These are phyloP conservation scores for Hiodon alosoides DNA, from an alignment of 2,113 vertebrate genomes.

Conservation along the genomic window DNA sequence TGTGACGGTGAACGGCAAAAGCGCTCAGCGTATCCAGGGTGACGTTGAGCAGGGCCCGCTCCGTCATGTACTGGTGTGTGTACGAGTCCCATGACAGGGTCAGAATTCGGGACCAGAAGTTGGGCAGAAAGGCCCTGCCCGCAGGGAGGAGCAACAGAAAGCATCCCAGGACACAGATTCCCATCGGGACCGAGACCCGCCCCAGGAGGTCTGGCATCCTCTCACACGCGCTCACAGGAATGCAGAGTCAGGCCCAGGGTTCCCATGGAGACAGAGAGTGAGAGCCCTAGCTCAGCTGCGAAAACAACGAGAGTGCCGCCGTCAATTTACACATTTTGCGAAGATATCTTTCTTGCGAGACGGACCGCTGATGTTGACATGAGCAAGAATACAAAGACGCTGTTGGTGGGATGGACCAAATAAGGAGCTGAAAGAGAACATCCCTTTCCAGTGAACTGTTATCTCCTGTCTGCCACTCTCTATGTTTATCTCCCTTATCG, in stretches of 20 bases:
- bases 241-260: neutral
- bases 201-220: conserved; percentile 18
- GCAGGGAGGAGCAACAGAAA: conserved; percentile 44
- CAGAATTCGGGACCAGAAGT: conserved; percentile 72
- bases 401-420: neutral
- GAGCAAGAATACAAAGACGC: neutral
- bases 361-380: conserved; percentile 17
- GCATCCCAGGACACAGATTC: conserved; percentile 32
- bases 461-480: neutral
- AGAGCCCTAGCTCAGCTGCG: neutral
- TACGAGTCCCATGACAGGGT: conserved; percentile 66
- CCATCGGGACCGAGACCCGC: conserved; percentile 4
- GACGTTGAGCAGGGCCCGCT: conserved; percentile 66
- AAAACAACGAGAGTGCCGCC: neutral
- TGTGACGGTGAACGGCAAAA: conserved; percentile 19
- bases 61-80: conserved; percentile 78
- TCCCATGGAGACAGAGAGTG: neutral
- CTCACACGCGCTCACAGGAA: conserved; percentile 28
- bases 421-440: neutral
- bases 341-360: neutral
- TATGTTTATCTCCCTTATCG: conserved; percentile 11
- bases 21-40: conserved; percentile 58
- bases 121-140: conserved; percentile 68
- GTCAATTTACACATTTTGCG: no score
- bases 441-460: neutral